Conservation (phyloP, 1,140 invertebrate genomes). For the Procambarus virginalis region DNA sequence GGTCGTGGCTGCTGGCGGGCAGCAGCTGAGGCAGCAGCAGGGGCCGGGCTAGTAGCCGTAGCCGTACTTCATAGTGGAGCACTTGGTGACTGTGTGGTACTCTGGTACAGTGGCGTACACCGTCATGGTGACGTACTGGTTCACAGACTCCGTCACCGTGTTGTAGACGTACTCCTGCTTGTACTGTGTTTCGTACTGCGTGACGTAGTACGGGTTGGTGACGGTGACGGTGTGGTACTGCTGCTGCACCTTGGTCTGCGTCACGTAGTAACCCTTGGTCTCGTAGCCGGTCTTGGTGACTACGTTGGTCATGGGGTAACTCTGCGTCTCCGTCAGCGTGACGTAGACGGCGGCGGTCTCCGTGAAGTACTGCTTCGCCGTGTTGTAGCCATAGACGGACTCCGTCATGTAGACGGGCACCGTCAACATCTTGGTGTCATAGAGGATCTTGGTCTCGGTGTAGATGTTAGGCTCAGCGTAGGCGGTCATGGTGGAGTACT, state of each 20-base stretch:
- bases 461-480: conserved; percentile 68
- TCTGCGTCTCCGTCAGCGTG: conserved; percentile 66
- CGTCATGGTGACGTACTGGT: conserved; percentile 66
- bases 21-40: background rate
- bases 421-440: conserved; percentile 69
- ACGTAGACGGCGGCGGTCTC: conserved; percentile 66
- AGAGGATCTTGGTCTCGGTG: conserved; percentile 67
- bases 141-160: conserved; percentile 62
- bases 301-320: conserved; percentile 67
- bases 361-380: conserved; percentile 68
- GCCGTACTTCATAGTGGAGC: conserved; percentile 66
- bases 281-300: conserved; percentile 69
- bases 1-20: background rate
- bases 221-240: conserved; percentile 68
- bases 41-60: conserved; percentile 49
- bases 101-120: conserved; percentile 68
- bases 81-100: conserved; percentile 70
- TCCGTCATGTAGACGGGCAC: conserved; percentile 68
- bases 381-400: conserved; percentile 68
- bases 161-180: conserved; percentile 67
- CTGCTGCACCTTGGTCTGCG: conserved; percentile 69
- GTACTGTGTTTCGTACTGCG: conserved; percentile 65
- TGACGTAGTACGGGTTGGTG: conserved; percentile 69
- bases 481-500: conserved; percentile 69
- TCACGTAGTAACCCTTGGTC: conserved; percentile 69